A percentile compares a stretch with the other conserved stretches of the same genome.
phyloP scores from a whole-genome alignment of 2,113 vertebrate genomes.

The Cisticola juncidis region DNA sequence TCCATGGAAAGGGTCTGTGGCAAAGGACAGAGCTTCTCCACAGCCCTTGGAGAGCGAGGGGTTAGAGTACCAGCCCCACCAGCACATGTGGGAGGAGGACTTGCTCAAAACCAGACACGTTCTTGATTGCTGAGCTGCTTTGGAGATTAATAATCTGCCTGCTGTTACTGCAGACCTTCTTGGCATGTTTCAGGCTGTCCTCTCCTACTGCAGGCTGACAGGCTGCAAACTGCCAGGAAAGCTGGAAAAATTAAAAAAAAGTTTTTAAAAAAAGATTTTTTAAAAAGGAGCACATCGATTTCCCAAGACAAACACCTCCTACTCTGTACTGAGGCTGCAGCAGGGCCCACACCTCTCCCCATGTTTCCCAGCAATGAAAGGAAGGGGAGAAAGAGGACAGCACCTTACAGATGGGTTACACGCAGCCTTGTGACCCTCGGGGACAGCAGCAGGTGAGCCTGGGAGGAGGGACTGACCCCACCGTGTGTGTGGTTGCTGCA shows the following conservation, averaged over 20 bases:
- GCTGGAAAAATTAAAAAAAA: not conserved
- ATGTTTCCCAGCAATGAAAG: not conserved
- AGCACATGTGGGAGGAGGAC: not conserved
- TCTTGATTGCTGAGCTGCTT: not conserved
- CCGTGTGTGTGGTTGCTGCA: conserved; percentile 30
- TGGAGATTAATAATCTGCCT: conserved; percentile 1
- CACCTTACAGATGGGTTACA: not conserved
- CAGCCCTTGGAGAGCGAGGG: not conserved
- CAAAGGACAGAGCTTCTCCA: not conserved
- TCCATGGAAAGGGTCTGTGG: not conserved
- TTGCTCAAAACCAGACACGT: not conserved
- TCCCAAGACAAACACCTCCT: not conserved
- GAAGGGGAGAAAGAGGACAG: conserved; percentile 3
- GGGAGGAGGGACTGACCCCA: not conserved
- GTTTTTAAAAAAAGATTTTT: accelerated
- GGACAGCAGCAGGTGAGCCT: not conserved
- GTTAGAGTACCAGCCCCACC: not conserved
- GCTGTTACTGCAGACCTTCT: not conserved
- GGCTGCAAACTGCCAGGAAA: conserved; percentile 28
- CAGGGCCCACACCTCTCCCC: not conserved
- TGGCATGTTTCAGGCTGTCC: conserved; percentile 24
- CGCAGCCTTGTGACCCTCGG: not conserved
- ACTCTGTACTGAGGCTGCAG: not conserved
- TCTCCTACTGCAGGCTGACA: not conserved
- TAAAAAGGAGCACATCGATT: not conserved